phyloP scores from a whole-genome alignment of 2,797 vertebrate genomes.

The Sebastes jordani region DNA sequence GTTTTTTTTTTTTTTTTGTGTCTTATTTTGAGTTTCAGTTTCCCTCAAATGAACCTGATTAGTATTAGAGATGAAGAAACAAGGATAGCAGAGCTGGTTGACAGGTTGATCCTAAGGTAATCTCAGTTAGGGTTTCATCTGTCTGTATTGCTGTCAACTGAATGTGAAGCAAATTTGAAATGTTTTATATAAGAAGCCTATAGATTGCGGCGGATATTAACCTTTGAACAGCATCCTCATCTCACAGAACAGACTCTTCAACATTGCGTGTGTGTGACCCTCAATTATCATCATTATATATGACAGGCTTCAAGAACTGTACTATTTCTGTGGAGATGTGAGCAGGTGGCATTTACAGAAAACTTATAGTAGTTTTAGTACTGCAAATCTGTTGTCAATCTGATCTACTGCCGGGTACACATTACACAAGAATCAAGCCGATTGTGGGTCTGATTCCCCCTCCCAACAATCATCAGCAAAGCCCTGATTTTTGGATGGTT shows the following conservation, averaged over 20 bases:
- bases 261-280: conserved; percentile 17
- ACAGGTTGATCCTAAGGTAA: conserved; percentile 45
- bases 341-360: conserved; percentile 12
- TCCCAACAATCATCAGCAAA: too few species aligned
- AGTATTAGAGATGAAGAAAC: conserved; percentile 37
- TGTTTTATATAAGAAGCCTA: conserved; percentile 6
- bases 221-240: conserved; percentile 7
- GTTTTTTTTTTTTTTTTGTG: background rate
- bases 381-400: background rate
- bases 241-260: conserved; percentile 1
- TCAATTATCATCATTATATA: conserved; percentile 24
- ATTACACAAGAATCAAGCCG: too few species aligned
- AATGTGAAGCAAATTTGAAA: conserved; percentile 31
- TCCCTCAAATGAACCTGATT: conserved; percentile 34
- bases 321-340: background rate
- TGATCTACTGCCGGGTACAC: background rate
- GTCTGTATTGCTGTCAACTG: conserved; percentile 12
- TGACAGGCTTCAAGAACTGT: background rate
- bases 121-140: conserved; percentile 34
- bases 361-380: background rate
- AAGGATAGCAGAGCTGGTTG: conserved; percentile 21
- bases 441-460: too few species aligned
- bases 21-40: conserved; percentile 21
- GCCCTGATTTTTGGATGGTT: too few species aligned
- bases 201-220: conserved; percentile 10